Percentiles rank a stretch among this genome's conserved stretches.
Conservation (phyloP, 1,140 invertebrate genomes). For the Diprion similis region DNA sequence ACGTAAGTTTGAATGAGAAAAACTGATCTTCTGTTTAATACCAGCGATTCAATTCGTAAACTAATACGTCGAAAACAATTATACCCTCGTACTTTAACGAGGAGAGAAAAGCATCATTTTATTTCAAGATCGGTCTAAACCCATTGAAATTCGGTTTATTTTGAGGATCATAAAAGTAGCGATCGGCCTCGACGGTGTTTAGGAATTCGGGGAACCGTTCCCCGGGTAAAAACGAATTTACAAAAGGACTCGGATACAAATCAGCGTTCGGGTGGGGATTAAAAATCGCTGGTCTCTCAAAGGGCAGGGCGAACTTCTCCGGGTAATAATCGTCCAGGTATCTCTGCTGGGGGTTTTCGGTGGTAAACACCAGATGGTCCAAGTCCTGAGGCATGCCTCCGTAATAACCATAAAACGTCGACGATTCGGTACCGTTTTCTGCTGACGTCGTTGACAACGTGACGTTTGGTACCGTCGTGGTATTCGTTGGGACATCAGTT, state of each 20-base stretch:
- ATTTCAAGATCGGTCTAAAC: conserved; percentile 8
- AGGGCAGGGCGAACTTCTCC: background rate
- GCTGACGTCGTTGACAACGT: background rate
- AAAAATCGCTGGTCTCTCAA: conserved; percentile 10
- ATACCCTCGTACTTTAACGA: background rate
- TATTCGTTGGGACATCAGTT: background rate
- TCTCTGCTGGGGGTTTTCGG: background rate
- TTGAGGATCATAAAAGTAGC: background rate
- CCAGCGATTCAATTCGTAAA: too few relatives aligned
- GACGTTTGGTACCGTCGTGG: background rate
- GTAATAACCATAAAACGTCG: conserved; percentile 40
- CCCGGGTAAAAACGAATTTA: background rate
- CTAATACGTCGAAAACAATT: background rate
- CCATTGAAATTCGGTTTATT: conserved; percentile 6
- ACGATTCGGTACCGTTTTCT: background rate
- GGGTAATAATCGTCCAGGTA: background rate
- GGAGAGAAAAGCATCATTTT: too few relatives aligned
- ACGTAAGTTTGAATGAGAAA: too few relatives aligned
- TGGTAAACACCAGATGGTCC: conserved; percentile 41
- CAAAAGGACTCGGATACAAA: conserved; percentile 4
- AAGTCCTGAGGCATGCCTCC: conserved; percentile 48
- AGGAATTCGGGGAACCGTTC: conserved; percentile 4
- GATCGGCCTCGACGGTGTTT: background rate
- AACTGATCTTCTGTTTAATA: too few relatives aligned
- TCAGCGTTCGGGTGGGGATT: conserved; percentile 14